Evolutionary conservation across 2,113 vertebrate genomes (phyloP).

Genomic region (Anoplopoma fimbria): DNA sequence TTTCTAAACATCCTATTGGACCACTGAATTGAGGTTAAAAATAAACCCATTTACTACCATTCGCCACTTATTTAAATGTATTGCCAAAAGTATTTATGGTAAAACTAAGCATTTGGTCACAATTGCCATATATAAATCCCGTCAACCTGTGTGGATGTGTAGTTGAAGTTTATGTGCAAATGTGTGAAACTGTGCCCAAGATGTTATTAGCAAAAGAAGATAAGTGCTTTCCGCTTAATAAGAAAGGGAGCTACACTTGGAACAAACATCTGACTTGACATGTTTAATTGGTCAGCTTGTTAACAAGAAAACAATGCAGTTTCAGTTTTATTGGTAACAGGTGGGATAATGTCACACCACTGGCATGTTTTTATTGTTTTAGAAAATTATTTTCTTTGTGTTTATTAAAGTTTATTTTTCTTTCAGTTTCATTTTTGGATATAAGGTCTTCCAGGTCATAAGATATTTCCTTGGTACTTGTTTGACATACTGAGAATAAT

Average conservation of each 20-base stretch:
- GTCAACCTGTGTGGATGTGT: not conserved
- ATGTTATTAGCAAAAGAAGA: not conserved
- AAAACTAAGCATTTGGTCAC: not conserved
- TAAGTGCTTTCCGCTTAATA: not conserved
- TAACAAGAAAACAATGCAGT: not conserved
- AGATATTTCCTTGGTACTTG: not conserved
- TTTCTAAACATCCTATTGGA: constrained; percentile 4
- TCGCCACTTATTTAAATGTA: not conserved
- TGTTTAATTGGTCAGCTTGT: not conserved
- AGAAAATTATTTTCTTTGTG: not conserved
- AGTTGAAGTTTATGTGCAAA: not conserved
- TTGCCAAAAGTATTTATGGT: not conserved
- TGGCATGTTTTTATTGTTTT: not conserved
- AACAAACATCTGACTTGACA: constrained; percentile 3
- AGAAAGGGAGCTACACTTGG: not conserved
- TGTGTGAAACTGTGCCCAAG: not conserved
- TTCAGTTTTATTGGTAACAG: not conserved
- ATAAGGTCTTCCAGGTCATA: not conserved
- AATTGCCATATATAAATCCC: not conserved
- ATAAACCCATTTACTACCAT: not conserved
- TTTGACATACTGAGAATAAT: not conserved
- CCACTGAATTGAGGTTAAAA: not conserved
- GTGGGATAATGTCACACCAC: not conserved
- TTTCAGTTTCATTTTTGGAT: not conserved
- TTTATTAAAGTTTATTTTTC: not conserved